Evolutionary conservation across 64 coral and sea anemone species (phyloP).

Genomic region (Porites lutea): DNA sequence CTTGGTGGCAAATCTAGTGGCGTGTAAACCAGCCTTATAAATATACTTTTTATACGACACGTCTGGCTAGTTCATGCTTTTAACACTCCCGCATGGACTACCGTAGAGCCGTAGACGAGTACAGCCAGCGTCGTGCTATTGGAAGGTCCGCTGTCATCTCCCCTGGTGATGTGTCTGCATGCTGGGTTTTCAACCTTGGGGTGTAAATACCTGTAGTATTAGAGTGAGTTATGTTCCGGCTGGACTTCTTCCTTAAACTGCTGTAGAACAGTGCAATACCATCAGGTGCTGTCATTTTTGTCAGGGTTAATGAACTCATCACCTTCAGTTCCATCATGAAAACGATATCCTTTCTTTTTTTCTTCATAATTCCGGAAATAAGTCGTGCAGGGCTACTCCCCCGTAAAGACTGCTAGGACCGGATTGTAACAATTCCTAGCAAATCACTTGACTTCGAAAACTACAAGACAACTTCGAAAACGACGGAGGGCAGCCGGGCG

Average conservation of each 20-base stretch:
- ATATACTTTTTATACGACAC: too few species aligned
- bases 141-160: slow-evolving; percentile 1
- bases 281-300: not conserved
- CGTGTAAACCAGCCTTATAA: too few species aligned
- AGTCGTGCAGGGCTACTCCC: not conserved
- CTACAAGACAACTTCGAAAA: slow-evolving; percentile 6
- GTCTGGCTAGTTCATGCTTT: not conserved
- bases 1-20: too few species aligned
- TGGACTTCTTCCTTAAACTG: not conserved
- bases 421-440: not conserved
- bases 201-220: slow-evolving; percentile 6
- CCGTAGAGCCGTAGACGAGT: slow-evolving; percentile 11
- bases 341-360: not conserved
- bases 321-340: not conserved
- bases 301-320: not conserved
- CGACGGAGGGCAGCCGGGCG: not conserved
- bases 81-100: not conserved
- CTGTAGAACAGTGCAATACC: not conserved
- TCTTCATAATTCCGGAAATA: slow-evolving; percentile 1
- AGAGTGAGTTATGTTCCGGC: slow-evolving; percentile 7
- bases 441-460: slow-evolving; percentile 11
- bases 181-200: not conserved
- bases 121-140: not conserved
- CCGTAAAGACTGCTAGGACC: not conserved
- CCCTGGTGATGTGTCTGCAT: not conserved